Conservation (phyloP, 2,888 invertebrate genomes). For the Poecilobothrus nobilitatus region DNA sequence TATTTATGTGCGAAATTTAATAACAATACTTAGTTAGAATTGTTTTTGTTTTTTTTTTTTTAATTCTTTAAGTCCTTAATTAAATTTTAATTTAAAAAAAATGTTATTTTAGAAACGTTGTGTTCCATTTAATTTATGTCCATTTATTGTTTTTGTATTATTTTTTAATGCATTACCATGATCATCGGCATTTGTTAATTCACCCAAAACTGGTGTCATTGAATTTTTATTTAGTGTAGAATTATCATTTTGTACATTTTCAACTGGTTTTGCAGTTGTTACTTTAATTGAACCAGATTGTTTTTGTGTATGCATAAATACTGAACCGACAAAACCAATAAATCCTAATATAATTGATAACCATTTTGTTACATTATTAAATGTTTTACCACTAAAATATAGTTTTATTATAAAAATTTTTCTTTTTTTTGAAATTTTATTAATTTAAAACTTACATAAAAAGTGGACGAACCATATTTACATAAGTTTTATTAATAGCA, state of each 20-base stretch:
- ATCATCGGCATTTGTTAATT: neutral
- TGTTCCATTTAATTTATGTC: too few relatives aligned
- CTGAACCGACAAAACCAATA: neutral
- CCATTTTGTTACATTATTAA: constrained; percentile 17
- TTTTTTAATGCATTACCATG: too few relatives aligned
- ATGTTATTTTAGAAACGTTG: too few relatives aligned
- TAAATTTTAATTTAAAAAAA: too few relatives aligned
- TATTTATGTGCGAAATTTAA: too few relatives aligned
- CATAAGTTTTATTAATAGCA: constrained; percentile 57
- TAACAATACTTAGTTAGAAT: too few relatives aligned
- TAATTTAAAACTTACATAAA: constrained; percentile 35
- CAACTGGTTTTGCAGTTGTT: neutral
- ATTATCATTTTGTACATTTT: neutral
- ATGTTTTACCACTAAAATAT: neutral
- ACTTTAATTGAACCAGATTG: neutral
- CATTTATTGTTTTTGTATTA: neutral
- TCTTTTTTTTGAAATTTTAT: neutral
- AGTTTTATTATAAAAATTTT: neutral
- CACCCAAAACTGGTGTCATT: neutral
- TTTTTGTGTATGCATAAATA: neutral
- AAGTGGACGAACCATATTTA: constrained; percentile 52
- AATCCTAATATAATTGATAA: constrained; percentile 15
- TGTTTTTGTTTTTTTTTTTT: too few relatives aligned
- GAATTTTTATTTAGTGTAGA: neutral
- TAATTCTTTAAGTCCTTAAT: too few relatives aligned